These are phyloP conservation scores for Papilio glaucus DNA, from an alignment of 1,140 invertebrate genomes.

Conservation along the genomic window DNA sequence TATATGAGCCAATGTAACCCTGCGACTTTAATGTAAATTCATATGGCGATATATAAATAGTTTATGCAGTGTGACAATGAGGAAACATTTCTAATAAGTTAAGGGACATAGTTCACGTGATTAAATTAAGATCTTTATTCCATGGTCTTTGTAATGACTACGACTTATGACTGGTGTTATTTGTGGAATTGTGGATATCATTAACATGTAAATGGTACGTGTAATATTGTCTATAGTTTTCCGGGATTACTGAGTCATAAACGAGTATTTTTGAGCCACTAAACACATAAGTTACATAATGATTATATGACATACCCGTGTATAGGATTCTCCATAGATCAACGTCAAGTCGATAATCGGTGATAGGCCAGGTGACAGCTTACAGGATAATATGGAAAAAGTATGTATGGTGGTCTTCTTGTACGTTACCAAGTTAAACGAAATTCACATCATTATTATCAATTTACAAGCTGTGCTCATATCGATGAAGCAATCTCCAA, in stretches of 20 bases:
- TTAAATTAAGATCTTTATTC: not conserved
- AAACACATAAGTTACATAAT: not conserved
- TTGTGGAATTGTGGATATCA: not conserved
- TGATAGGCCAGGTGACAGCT: too few relatives aligned
- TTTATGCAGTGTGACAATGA: not conserved
- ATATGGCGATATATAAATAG: not conserved
- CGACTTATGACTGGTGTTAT: not conserved
- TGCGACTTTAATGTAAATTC: not conserved
- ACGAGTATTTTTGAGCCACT: not conserved
- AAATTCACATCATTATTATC: too few relatives aligned
- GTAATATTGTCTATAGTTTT: not conserved
- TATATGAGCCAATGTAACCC: too few relatives aligned
- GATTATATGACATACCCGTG: too few relatives aligned
- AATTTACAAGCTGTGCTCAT: too few relatives aligned
- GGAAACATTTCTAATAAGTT: not conserved
- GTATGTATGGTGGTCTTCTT: too few relatives aligned
- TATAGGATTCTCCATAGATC: too few relatives aligned
- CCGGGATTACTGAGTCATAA: slow-evolving; percentile 5
- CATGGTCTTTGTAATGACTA: not conserved
- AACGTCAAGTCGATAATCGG: too few relatives aligned
- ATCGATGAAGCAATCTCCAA: too few relatives aligned
- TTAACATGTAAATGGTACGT: slow-evolving; percentile 16
- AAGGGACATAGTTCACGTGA: not conserved
- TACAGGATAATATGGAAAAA: too few relatives aligned
- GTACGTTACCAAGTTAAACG: too few relatives aligned